Conservation (phyloP, 2,888 invertebrate species). For the Drosophila emarginata region DNA sequence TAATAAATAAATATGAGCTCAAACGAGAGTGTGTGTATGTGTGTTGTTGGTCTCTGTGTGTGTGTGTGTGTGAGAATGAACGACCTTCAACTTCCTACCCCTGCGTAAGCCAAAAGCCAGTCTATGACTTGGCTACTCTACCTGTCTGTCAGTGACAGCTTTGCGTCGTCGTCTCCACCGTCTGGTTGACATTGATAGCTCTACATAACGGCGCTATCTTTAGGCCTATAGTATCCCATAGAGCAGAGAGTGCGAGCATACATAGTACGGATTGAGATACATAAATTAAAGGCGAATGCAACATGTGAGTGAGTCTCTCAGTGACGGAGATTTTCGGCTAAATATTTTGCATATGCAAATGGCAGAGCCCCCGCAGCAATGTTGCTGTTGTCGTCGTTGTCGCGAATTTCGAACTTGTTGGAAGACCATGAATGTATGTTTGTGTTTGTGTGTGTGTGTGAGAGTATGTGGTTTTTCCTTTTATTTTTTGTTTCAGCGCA, state of each 20-base stretch:
- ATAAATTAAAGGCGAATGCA: constrained; percentile 75
- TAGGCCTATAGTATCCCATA: constrained; percentile 9
- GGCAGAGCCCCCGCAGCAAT: constrained; percentile 53
- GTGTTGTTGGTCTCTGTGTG: too few relatives aligned
- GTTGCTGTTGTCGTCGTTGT: constrained; percentile 59
- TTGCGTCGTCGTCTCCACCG: constrained; percentile 30
- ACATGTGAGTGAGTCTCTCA: constrained; percentile 62
- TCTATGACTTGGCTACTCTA: constrained; percentile 45
- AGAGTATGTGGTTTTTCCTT: constrained; percentile 24
- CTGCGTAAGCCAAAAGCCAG: constrained; percentile 35
- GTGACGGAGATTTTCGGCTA: constrained; percentile 49
- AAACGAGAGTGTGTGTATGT: constrained; percentile 34
- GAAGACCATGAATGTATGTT: constrained; percentile 43
- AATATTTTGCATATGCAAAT: constrained; percentile 77
- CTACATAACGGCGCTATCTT: constrained; percentile 53
- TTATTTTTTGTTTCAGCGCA: constrained; percentile 26
- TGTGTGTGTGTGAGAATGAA: constrained; percentile 54
- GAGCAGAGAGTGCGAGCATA: constrained; percentile 9
- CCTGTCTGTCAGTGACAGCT: constrained; percentile 24
- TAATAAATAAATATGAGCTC: constrained; percentile 72
- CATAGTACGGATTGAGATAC: constrained; percentile 24
- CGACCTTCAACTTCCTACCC: constrained; percentile 75
- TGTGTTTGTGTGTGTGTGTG: neutral
- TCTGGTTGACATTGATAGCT: constrained; percentile 70
- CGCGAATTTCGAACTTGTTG: constrained; percentile 76